Base-by-base conservation (phyloP, 2,797 vertebrate species). In the Tinamus major region DNA sequence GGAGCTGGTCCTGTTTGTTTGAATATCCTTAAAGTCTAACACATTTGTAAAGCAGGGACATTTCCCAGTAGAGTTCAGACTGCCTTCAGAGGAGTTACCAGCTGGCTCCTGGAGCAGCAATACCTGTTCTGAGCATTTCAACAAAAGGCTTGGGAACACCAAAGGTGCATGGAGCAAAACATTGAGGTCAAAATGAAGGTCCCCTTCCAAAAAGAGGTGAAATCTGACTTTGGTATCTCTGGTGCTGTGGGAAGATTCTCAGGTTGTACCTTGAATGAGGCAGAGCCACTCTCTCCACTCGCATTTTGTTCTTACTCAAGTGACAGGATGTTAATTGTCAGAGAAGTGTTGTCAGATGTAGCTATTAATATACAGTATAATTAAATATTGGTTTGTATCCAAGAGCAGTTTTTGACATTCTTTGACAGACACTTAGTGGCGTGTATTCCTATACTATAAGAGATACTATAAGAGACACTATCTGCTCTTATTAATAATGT, bases 371-470 rank as follows among this genome's bases (percentile, higher is more conserved):
- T 4, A 35, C 8, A 85, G 44, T 65, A 48, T 69, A 89, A 93
- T 96, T 89, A 90, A 90, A 80, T 31, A 85, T 62, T 79, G 55
- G 65, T 87, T 83, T 78, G 76, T 41, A 51, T 87, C 92, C 93
- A 93, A 92, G 62, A 83, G 29, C 63, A 84, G 69, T 20, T 85
- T 93, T 89, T 92, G 79, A 68, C 64, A 89, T 8, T 49, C 75
- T 85, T 71, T 90, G 88, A 93, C 72, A 90, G 49, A 49, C 79
- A 62, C 0, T 4, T 92, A 55, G 41, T 90, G 93, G 81, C 79
- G 68, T 44, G 20, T 29, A 39, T 71, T 71, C 29, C 75, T 87
- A 6, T 39, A 53, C 37, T 93, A 20, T 63, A 42, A 75, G 58
- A 87, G 68, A 5, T 39, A 49, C 41, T 92, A 20, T 63, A 42